phyloP scores from a whole-genome alignment of 2,113 vertebrate species.

The Naja naja region DNA sequence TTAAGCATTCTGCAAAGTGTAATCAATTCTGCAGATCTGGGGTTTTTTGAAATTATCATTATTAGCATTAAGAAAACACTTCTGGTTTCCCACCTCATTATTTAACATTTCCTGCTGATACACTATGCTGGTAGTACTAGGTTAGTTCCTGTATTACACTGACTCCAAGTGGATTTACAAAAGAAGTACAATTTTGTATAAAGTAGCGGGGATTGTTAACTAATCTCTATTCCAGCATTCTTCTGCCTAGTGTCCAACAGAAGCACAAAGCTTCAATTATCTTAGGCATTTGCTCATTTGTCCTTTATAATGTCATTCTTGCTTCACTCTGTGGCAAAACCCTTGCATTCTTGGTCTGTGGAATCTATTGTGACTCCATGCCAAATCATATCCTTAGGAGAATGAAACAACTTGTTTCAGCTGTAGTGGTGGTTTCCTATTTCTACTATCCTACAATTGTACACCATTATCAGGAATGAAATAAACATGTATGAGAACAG shows the following conservation, averaged over 20 bases:
- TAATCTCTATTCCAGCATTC: not conserved
- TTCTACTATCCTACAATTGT: not conserved
- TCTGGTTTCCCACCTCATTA: not conserved
- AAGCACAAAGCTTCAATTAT: not conserved
- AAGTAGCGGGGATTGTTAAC: not conserved
- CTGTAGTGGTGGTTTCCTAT: not conserved
- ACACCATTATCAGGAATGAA: not conserved
- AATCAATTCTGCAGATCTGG: not conserved
- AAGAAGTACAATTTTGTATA: constrained; percentile 36
- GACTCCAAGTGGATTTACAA: constrained; percentile 63
- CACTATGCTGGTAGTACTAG: not conserved
- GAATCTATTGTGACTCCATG: not conserved
- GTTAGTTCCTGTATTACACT: constrained; percentile 54
- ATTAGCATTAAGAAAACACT: not conserved
- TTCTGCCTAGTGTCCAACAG: not conserved
- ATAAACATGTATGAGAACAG: not conserved
- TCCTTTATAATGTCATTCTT: not conserved
- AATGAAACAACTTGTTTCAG: not conserved
- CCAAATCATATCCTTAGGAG: not conserved
- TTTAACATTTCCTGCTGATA: not conserved
- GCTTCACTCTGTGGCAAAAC: not conserved
- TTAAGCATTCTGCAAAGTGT: not conserved
- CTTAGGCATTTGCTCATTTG: not conserved
- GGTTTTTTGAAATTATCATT: not conserved
- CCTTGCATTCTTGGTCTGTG: not conserved